Evolutionary conservation across 2,888 invertebrate genomes (phyloP), one percentile per base, ranked within the genome.

Genomic region (Mythimna loreyi): DNA sequence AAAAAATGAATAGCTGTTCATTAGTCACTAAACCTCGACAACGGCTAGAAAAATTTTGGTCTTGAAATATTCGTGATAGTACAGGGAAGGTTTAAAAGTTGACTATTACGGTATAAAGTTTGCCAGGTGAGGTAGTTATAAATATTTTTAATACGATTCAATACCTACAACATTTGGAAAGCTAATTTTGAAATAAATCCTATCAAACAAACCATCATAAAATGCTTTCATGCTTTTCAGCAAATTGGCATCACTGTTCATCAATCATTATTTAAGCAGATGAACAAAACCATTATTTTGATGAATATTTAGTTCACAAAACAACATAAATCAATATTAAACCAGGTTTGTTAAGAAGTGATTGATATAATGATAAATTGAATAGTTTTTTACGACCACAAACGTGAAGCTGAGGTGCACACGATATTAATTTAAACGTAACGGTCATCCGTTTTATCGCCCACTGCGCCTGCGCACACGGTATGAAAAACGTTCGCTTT

Each of bases 371-470:
- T 49, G 36, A 28, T 28, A 19, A 30, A 77, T 61, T 72, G 49
- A 67, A 80, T 47, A 55, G 45, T 33, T 67, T 69, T 74, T 80
- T 72, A 83, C 55, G 68, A 63, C 59, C 56, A 56, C 53, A 60
- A 53, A 36, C 4, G 36, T 33, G 56, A 65, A 52, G n/a, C 70
- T 66, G 43, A 47, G 53, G 28, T 47, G 56, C 57, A 63, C 80
- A 64, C 66, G 75, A 50, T 67, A 78, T 83, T 78, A 78, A 83
- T 81, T 81, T 75, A 60, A 77, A 78, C 19, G 11, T 81, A 83
- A 81, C 81, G 81, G 81, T 75, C 21, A 13, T 52, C 50, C 16
- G 47, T 67, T 71, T 55, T 36, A 63, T 52, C 64, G 69, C 71
- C 69, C 62, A 72, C 65, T 55, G 78, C 55, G 69, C 55, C 11